Percentiles rank a stretch among this genome's conserved stretches.
Conservation (phyloP, 2,888 invertebrate genomes). For the Ischnus inquisitorius region DNA sequence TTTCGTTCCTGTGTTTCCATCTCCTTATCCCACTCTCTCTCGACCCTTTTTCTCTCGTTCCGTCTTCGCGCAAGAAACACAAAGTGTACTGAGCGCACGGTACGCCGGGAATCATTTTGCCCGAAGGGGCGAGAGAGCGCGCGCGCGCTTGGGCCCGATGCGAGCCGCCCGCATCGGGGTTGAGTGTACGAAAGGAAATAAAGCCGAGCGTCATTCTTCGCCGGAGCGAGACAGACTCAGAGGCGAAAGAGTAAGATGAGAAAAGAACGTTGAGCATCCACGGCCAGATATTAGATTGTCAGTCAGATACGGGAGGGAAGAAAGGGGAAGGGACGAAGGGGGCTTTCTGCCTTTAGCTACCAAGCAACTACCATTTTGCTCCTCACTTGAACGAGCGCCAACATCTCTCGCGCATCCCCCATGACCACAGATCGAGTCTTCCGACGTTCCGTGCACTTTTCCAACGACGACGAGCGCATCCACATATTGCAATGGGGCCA, state of each 20-base stretch:
- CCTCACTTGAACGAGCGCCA: conserved; percentile 72
- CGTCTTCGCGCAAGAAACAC: conserved; percentile 44
- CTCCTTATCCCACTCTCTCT: conserved; percentile 2
- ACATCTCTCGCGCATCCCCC: conserved; percentile 65
- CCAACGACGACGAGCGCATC: conserved; percentile 50
- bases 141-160: neutral
- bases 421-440: conserved; percentile 46
- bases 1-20: conserved; percentile 42
- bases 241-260: conserved; percentile 33
- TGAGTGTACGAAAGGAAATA: conserved; percentile 71
- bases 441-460: conserved; percentile 52
- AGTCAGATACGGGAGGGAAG: conserved; percentile 71
- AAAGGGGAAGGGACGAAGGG: conserved; percentile 18
- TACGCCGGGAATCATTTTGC: conserved; percentile 58
- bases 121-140: conserved; percentile 48
- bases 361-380: conserved; percentile 75
- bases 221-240: conserved; percentile 48
- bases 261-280: conserved; percentile 57
- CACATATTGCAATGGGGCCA: conserved; percentile 47
- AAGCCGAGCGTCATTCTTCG: conserved; percentile 73
- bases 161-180: conserved; percentile 37
- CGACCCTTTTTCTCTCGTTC: neutral
- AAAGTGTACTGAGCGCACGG: conserved; percentile 30
- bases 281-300: conserved; percentile 76
- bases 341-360: conserved; percentile 74